Percentiles rank a stretch among this genome's conserved stretches.
Evolutionary conservation across 2,888 invertebrate species (phyloP).

Genomic region (Heliconius sara): DNA sequence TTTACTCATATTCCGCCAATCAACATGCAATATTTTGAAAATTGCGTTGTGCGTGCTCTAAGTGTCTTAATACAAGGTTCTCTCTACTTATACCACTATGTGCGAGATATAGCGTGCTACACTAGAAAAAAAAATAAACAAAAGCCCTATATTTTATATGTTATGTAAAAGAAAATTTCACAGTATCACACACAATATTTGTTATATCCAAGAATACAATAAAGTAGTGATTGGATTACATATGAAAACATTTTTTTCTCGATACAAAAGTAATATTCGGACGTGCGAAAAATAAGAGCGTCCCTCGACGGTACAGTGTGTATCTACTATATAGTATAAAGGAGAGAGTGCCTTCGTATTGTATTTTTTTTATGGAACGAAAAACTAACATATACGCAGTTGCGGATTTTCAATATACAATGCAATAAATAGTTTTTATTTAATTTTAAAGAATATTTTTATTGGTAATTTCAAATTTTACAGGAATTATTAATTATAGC

Average conservation of each 20-base stretch:
- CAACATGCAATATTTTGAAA: too few species aligned
- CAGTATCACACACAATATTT: constrained; percentile 3
- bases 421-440: too few species aligned
- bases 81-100: not conserved
- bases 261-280: constrained; percentile 40
- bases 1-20: too few species aligned
- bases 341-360: not conserved
- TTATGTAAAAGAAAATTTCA: not conserved
- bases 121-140: not conserved
- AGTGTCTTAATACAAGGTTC: too few species aligned
- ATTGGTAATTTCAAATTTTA: too few species aligned
- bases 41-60: too few species aligned
- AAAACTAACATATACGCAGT: not conserved
- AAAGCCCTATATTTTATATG: not conserved
- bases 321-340: not conserved
- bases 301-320: not conserved
- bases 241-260: constrained; percentile 44
- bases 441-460: too few species aligned
- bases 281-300: constrained; percentile 21
- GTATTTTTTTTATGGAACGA: not conserved
- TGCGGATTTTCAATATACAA: too few species aligned
- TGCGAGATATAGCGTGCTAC: not conserved
- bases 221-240: constrained; percentile 48
- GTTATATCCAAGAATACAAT: constrained; percentile 40
- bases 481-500: too few species aligned